A percentile compares a stretch with the other conserved stretches of the same genome.
phyloP scores from a whole-genome alignment of 1,140 invertebrate genomes.

The Tetramorium alpestre region DNA sequence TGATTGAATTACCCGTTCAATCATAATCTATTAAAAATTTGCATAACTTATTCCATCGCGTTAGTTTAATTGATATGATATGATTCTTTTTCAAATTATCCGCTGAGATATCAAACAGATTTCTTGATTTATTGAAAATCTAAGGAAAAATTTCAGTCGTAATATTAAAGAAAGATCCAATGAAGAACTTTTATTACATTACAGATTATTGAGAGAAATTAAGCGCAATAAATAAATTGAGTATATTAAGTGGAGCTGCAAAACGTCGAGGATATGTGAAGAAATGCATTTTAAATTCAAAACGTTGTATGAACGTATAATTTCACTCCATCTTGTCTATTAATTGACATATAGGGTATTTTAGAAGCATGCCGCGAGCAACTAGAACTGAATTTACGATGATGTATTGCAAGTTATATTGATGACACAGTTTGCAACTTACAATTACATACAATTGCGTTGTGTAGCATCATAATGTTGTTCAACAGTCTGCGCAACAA shows the following conservation, averaged over 20 bases:
- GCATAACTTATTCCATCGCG: neutral
- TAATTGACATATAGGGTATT: conserved; percentile 10
- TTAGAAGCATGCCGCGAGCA: conserved; percentile 1
- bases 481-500: conserved; percentile 18
- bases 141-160: neutral
- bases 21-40: conserved; percentile 32
- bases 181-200: neutral
- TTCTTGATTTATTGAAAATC: neutral
- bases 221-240: conserved; percentile 19
- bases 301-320: neutral
- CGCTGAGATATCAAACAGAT: neutral
- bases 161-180: neutral
- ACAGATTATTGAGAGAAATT: conserved; percentile 7
- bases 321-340: conserved; percentile 20
- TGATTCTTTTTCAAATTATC: neutral
- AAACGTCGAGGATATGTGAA: neutral
- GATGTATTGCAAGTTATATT: conserved; percentile 30
- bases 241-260: too few relatives aligned
- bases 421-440: conserved; percentile 46
- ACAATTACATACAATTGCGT: conserved; percentile 44
- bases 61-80: neutral
- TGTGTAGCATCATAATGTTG: conserved; percentile 18
- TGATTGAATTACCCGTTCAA: conserved; percentile 42
- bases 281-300: neutral
- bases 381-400: conserved; percentile 23